These are phyloP conservation scores for Labeo catla DNA, from an alignment of 2,113 vertebrate genomes.

Conservation along the genomic window DNA sequence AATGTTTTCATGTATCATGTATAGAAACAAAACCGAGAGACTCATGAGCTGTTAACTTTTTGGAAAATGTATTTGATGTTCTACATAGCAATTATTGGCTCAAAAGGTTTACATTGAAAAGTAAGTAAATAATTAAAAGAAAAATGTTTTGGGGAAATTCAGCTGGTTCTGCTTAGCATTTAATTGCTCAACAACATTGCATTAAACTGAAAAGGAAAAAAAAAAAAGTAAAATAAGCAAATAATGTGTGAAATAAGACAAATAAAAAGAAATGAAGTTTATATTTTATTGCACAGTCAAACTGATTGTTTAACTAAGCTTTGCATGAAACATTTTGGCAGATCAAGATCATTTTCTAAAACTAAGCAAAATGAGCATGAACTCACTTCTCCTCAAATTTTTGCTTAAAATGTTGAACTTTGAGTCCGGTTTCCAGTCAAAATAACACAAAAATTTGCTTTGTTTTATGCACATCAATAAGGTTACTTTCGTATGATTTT, in stretches of 20 bases:
- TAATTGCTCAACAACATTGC: not conserved
- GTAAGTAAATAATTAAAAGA: no score
- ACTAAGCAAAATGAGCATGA: not conserved
- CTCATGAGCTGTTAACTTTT: not conserved
- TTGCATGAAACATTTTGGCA: not conserved
- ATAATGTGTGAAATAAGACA: no score
- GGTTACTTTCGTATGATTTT: no score
- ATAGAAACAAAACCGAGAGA: not conserved
- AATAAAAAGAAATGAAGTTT: not conserved
- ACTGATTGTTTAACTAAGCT: not conserved
- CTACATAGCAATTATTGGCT: no score
- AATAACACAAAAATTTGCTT: not conserved
- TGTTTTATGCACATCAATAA: not conserved
- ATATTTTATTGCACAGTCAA: not conserved
- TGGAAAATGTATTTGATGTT: not conserved
- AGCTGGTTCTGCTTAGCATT: not conserved
- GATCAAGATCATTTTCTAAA: not conserved
- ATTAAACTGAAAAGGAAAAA: not conserved
- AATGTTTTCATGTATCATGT: not conserved
- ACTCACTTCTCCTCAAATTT: not conserved
- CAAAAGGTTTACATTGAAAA: no score
- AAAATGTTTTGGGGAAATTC: no score
- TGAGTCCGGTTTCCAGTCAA: not conserved
- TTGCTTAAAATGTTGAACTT: not conserved
- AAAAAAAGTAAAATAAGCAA: not conserved